Evolutionary conservation across 2,113 vertebrate genomes (phyloP), one percentile per base, ranked within the genome.

Genomic region (Motacilla alba): DNA sequence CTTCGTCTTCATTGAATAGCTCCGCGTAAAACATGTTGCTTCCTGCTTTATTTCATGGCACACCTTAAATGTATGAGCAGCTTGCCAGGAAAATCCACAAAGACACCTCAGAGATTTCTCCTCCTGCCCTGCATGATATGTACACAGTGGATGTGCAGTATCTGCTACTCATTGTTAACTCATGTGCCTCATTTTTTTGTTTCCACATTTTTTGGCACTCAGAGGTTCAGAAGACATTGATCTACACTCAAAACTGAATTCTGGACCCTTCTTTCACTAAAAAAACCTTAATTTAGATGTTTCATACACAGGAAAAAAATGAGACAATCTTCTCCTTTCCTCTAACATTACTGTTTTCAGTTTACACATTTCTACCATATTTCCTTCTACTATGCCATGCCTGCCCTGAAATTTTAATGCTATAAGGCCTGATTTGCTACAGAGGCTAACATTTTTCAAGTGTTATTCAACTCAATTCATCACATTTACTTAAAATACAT

Each of bases 401-500:
- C 5, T 2, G 3, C 5, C 16, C 21, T 56, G 76, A 52, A 60
- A 30, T 75, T 92, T 83, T 60, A 27, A 66, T 60, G 27, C 7
- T 37, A 2, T 27, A 50, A 64, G 53, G 6, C 33, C 52, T 78
- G 43, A 13, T 85, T 89, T 89, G 7, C n/a, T 69, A 37, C 23
- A 79, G 27, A 73, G 3, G 60, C 13, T 11, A 80, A 64, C 18
- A 93, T 80, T 86, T 91, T 92, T 86, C 28, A 75, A 94, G 41
- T 56, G 35, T 74, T 90, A 67, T 77, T 96, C 15, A 14, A 41
- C 33, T 16, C 35, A 83, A 68, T 90, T 83, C 35, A 73, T 88
- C 88, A 86, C 10, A 46, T 95, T 94, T 96, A 86, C 73, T 90
- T 94, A 95, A 97, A 92, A 95, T 72, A 88, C 12, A 46, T 95